phyloP scores from a whole-genome alignment of 2,797 vertebrate genomes.

The Fratercula arctica region DNA sequence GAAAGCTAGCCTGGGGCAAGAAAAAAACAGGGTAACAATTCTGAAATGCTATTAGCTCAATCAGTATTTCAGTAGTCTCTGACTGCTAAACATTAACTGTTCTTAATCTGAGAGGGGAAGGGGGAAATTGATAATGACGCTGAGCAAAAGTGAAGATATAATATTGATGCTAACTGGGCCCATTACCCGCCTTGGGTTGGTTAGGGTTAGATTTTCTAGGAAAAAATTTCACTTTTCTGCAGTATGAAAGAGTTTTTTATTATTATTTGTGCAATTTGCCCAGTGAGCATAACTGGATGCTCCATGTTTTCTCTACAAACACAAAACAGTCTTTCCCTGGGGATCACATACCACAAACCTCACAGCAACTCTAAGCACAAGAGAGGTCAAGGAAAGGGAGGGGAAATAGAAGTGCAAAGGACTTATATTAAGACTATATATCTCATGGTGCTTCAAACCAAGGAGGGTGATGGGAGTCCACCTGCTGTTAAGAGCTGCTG shows the following conservation, averaged over 20 bases:
- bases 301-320: background rate
- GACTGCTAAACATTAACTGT: background rate
- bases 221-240: background rate
- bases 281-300: background rate
- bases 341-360: background rate
- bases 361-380: background rate
- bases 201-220: background rate
- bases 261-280: background rate
- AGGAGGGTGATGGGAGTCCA: background rate
- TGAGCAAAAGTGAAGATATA: background rate
- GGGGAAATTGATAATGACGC: background rate
- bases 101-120: background rate
- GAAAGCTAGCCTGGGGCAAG: conserved; percentile 30
- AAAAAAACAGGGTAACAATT: conserved; percentile 33
- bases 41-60: conserved; percentile 56
- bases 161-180: background rate
- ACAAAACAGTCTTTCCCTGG: background rate
- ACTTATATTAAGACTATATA: background rate
- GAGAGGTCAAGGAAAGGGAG: background rate
- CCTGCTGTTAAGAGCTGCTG: background rate
- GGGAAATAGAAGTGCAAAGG: background rate
- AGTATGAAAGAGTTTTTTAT: background rate
- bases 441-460: background rate
- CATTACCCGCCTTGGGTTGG: background rate
- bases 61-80: conserved; percentile 25